A percentile compares a stretch with the other conserved stretches of the same genome.
phyloP scores from a whole-genome alignment of 37 sponge, comb jelly and placozoan genomes.

The Dysidea cf. avara region DNA sequence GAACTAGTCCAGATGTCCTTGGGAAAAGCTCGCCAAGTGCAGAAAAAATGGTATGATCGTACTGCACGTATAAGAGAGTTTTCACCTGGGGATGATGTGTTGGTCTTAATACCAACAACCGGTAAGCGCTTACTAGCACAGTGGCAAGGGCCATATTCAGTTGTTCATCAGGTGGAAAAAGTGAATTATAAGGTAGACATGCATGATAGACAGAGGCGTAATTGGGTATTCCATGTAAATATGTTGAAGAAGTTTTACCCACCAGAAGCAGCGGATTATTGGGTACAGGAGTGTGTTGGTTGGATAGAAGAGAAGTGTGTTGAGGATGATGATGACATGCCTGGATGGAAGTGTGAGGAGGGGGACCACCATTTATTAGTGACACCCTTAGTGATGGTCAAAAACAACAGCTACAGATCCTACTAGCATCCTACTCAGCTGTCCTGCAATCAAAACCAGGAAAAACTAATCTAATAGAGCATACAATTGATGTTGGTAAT shows the following conservation, averaged over 20 bases:
- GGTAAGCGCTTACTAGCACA: conserved; percentile 23
- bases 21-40: conserved; percentile 8
- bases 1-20: conserved; percentile 17
- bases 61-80: conserved; percentile 11
- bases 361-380: background rate
- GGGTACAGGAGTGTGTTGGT: no score
- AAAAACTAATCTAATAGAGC: background rate
- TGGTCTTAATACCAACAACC: conserved; percentile 23
- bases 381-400: background rate
- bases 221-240: conserved; percentile 19
- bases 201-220: conserved; percentile 10
- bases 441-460: no score
- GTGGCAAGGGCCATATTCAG: conserved; percentile 48
- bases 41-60: conserved; percentile 32
- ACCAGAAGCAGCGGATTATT: background rate
- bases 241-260: conserved; percentile 15
- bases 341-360: no score
- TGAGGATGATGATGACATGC: no score
- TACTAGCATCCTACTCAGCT: no score
- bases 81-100: conserved; percentile 17
- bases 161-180: conserved; percentile 13
- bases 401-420: no score
- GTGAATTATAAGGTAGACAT: conserved; percentile 45
- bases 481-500: conserved; percentile 12
- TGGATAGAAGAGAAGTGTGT: no score